Conservation (phyloP, 1,140 invertebrate genomes). For the Drosophila melanica region DNA sequence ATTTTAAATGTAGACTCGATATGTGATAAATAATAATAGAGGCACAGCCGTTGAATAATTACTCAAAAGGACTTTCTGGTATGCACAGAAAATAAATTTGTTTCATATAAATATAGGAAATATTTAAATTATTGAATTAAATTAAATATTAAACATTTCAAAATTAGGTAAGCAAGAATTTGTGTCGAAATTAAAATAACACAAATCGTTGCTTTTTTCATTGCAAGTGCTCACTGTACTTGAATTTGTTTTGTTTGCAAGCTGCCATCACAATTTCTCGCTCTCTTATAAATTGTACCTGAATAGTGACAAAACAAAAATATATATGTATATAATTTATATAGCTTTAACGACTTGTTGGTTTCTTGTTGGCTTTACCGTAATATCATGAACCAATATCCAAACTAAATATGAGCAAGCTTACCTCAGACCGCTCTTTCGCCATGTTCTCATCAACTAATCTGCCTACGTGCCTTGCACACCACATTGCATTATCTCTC, state of each 20-base stretch:
- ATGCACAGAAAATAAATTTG: no score
- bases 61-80: no score
- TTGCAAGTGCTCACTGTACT: no score
- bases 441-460: conserved; percentile 44
- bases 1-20: no score
- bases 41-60: no score
- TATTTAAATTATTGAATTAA: neutral
- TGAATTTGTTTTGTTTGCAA: neutral
- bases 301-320: neutral
- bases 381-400: conserved; percentile 37
- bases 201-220: no score
- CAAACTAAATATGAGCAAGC: conserved; percentile 47
- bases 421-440: neutral
- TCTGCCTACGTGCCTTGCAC: conserved; percentile 71
- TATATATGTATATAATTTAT: conserved; percentile 5
- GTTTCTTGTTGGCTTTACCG: neutral
- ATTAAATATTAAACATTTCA: no score
- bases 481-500: conserved; percentile 56
- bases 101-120: no score
- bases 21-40: no score
- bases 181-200: no score
- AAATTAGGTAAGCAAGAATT: no score
- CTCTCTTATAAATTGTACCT: neutral
- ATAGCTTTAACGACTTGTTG: neutral
- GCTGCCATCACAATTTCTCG: no score